A percentile compares a stretch with the other conserved stretches of the same genome.
Conservation (phyloP, 2,797 vertebrate genomes). For the Nothura maculosa region DNA sequence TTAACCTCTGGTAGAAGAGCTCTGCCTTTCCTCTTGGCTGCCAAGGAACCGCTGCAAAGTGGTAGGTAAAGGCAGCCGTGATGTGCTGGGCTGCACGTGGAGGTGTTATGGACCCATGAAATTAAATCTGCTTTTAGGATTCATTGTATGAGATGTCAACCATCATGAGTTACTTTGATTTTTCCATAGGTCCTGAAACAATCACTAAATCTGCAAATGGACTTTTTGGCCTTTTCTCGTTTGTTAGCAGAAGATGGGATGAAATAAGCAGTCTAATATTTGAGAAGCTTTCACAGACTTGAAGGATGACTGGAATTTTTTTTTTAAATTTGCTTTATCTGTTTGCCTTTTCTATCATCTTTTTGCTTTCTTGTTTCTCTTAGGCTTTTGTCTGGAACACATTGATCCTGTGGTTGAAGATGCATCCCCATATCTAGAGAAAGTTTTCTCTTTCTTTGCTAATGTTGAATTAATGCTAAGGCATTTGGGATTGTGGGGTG, state of each 20-base stretch:
- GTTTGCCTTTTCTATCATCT: not conserved
- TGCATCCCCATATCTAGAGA: not conserved
- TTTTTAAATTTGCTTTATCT: conserved; percentile 22
- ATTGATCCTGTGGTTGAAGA: conserved; percentile 14
- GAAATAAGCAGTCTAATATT: conserved; percentile 30
- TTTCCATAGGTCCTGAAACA: conserved; percentile 13
- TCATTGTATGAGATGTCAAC: not conserved
- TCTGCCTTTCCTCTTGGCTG: conserved; percentile 26
- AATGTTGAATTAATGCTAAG: conserved; percentile 47
- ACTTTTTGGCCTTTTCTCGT: conserved; percentile 8
- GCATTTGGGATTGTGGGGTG: not conserved
- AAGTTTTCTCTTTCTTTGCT: not conserved
- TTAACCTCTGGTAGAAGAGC: not conserved
- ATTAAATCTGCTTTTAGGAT: not conserved
- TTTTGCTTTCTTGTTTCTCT: not conserved
- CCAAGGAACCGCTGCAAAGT: not conserved
- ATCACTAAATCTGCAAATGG: conserved; percentile 5
- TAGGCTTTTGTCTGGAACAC: conserved; percentile 45
- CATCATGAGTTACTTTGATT: not conserved
- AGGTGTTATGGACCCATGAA: not conserved
- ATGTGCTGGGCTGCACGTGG: conserved; percentile 9
- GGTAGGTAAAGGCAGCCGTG: conserved; percentile 15
- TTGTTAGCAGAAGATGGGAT: conserved; percentile 12
- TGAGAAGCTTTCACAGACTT: not conserved
- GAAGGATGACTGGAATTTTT: not conserved